Evolutionary conservation across 2,888 invertebrate genomes (phyloP).

Genomic region (Chrysodeixis includens): DNA sequence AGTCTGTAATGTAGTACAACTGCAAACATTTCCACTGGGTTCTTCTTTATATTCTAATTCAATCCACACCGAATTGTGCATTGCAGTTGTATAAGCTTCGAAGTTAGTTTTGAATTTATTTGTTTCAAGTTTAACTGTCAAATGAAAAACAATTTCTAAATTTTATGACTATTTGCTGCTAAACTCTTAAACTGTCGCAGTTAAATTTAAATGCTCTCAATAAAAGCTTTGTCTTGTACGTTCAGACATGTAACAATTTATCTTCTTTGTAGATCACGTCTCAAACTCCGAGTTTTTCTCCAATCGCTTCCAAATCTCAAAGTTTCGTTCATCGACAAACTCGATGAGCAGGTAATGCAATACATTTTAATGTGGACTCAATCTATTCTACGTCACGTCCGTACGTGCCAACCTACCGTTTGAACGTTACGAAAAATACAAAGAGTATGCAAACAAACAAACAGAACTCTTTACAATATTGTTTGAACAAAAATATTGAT

Average conservation of each 20-base stretch:
- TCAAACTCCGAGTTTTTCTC: neutral
- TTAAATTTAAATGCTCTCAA: no score
- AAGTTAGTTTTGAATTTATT: no score
- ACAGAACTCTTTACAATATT: conserved; percentile 24
- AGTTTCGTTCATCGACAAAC: conserved; percentile 21
- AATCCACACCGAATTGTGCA: no score
- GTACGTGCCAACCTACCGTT: conserved; percentile 39
- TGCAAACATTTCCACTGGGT: no score
- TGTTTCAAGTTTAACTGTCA: no score
- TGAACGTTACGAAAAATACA: conserved; percentile 21
- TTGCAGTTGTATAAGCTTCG: no score
- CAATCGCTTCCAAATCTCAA: neutral
- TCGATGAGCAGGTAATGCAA: conserved; percentile 34
- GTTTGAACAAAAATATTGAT: conserved; percentile 44
- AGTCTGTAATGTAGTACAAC: no score
- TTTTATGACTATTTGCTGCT: no score
- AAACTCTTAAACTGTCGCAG: no score
- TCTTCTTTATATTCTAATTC: no score
- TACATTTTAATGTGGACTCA: conserved; percentile 29
- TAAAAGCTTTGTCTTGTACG: no score
- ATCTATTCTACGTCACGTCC: conserved; percentile 45
- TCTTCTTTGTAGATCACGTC: neutral
- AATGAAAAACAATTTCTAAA: no score
- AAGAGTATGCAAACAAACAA: neutral
- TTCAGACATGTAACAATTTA: neutral